A percentile compares a stretch with the other conserved stretches of the same genome.
phyloP scores from a whole-genome alignment of 2,888 invertebrate genomes.

The Exocentrus adspersus region DNA sequence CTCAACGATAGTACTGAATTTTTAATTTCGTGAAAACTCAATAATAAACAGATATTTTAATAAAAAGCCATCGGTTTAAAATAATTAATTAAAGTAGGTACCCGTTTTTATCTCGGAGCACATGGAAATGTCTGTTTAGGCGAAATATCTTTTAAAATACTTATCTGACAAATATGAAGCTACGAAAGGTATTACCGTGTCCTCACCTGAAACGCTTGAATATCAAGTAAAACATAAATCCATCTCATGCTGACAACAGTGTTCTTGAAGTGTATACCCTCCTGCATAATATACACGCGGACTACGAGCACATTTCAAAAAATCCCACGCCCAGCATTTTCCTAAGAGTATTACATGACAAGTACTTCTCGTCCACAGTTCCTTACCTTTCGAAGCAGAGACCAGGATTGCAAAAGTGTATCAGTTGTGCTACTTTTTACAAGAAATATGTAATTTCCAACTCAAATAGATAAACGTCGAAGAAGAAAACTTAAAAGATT shows the following conservation, averaged over 20 bases:
- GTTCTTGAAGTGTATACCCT: conserved; percentile 32
- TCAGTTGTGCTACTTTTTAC: conserved; percentile 15
- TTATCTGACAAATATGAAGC: not conserved
- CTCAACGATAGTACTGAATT: no score
- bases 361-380: conserved; percentile 53
- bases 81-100: no score
- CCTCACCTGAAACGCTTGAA: not conserved
- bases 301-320: conserved; percentile 58
- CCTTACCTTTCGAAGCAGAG: conserved; percentile 36
- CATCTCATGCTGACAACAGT: conserved; percentile 9
- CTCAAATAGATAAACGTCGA: no score
- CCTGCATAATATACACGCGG: conserved; percentile 58
- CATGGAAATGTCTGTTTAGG: no score
- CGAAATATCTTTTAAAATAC: no score
- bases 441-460: no score
- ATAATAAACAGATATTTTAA: no score
- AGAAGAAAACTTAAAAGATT: no score
- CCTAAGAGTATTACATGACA: conserved; percentile 55
- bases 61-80: no score
- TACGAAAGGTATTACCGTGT: not conserved
- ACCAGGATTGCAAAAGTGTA: conserved; percentile 31
- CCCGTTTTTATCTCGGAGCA: no score
- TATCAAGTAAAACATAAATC: not conserved
- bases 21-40: no score
- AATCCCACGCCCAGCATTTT: conserved; percentile 50